These are phyloP conservation scores for Chloropsis cyanopogon DNA, from an alignment of 2,113 vertebrate genomes.

Conservation along the genomic window DNA sequence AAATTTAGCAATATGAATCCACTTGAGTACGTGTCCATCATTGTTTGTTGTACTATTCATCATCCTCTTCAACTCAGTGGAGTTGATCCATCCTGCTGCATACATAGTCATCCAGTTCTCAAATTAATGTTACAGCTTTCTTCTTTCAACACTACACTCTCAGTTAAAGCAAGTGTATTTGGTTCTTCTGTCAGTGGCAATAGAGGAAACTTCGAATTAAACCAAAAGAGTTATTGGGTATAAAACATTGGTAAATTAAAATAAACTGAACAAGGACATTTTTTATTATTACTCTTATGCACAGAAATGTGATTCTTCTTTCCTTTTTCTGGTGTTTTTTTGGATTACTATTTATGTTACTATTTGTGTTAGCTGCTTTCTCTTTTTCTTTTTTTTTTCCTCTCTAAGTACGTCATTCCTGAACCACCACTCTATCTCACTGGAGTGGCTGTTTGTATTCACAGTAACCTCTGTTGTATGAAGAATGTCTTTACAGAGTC, in stretches of 20 bases:
- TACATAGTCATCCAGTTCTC: background rate
- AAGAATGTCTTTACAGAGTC: background rate
- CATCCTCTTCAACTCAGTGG: background rate
- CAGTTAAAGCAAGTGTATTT: background rate
- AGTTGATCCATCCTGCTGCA: background rate
- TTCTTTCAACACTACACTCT: background rate
- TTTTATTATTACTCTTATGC: background rate
- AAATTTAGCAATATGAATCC: background rate
- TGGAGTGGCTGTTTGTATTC: background rate
- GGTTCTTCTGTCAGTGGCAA: background rate
- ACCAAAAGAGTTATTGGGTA: background rate
- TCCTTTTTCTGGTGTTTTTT: background rate
- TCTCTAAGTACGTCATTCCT: background rate
- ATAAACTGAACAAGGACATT: background rate
- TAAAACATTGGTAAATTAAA: background rate
- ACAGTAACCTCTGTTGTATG: background rate
- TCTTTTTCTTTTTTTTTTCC: background rate
- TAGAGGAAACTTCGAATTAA: background rate
- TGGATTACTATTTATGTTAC: background rate
- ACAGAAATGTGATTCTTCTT: background rate
- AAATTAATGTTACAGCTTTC: background rate
- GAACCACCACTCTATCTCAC: background rate
- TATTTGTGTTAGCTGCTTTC: background rate
- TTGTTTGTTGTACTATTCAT: background rate
- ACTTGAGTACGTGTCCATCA: background rate